Evolutionary conservation across 1,140 invertebrate genomes (phyloP).

Genomic region (Harpegnathos saltator): DNA sequence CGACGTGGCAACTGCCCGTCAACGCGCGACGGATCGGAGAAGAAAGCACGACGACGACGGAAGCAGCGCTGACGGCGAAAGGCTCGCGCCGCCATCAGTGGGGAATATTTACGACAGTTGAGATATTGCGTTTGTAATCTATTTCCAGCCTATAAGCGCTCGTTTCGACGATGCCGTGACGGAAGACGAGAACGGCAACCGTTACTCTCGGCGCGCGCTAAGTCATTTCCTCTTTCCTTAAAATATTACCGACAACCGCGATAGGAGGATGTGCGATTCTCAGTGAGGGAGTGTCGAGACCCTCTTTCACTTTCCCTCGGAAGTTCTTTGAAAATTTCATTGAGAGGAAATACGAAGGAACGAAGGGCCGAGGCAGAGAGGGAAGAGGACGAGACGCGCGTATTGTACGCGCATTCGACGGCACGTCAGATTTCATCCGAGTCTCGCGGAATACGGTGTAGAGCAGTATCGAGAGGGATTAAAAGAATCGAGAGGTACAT

Average conservation of each 20-base stretch:
- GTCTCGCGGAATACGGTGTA: background rate
- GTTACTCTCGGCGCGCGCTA: slow-evolving; percentile 40
- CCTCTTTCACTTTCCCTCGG: slow-evolving; percentile 16
- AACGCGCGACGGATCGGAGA: slow-evolving; percentile 9
- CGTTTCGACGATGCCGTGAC: slow-evolving; percentile 32
- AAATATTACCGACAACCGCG: slow-evolving; percentile 30
- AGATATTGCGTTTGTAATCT: slow-evolving; percentile 77
- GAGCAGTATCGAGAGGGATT: background rate
- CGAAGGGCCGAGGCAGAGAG: no score
- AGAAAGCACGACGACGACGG: background rate
- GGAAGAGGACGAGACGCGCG: background rate
- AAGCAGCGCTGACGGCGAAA: background rate
- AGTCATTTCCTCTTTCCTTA: slow-evolving; percentile 67
- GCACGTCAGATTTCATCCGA: slow-evolving; percentile 10
- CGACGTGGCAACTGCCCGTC: slow-evolving; percentile 39
- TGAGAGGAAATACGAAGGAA: background rate
- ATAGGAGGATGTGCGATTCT: slow-evolving; percentile 14
- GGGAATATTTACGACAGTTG: slow-evolving; percentile 71
- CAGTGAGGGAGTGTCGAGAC: slow-evolving; percentile 16
- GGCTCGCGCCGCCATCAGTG: slow-evolving; percentile 23
- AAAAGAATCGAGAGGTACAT: no score
- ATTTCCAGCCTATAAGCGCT: slow-evolving; percentile 63
- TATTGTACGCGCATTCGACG: slow-evolving; percentile 5
- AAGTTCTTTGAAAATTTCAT: slow-evolving; percentile 54
- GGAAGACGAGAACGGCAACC: slow-evolving; percentile 25